Conservation (phyloP, 2,888 invertebrate genomes). For the Gerris lacustris region DNA sequence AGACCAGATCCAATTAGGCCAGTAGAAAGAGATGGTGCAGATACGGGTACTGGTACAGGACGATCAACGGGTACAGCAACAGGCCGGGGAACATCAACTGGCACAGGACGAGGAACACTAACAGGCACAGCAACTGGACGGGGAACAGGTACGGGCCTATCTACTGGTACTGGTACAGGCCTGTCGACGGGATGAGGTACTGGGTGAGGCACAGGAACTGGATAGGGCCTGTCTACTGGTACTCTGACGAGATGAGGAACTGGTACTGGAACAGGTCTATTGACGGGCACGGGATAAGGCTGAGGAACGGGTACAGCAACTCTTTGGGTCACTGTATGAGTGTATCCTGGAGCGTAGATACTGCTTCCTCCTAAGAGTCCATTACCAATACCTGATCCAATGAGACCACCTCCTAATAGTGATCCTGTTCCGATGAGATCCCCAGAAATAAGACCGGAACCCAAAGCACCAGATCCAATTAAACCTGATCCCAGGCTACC, state of each 20-base stretch:
- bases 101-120: constrained; percentile 41
- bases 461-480: no score
- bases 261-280: constrained; percentile 29
- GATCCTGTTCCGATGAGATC: no score
- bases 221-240: constrained; percentile 27
- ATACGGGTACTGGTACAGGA: constrained; percentile 41
- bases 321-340: not conserved
- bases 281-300: constrained; percentile 30
- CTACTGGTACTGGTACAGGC: constrained; percentile 37
- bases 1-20: no score
- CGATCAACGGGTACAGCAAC: constrained; percentile 39
- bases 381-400: no score
- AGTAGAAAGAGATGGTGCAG: no score
- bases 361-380: no score
- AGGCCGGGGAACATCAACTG: constrained; percentile 40
- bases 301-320: constrained; percentile 26
- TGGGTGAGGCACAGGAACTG: constrained; percentile 24
- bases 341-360: no score
- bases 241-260: constrained; percentile 27
- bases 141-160: constrained; percentile 38
- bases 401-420: no score
- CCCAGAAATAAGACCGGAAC: no score
- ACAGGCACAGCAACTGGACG: constrained; percentile 39
- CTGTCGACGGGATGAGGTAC: constrained; percentile 40
- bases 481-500: no score